A percentile compares a stretch with the other conserved stretches of the same genome.
Evolutionary conservation across 2,888 invertebrate species (phyloP).

Genomic region (Eumerus sabulonum): DNA sequence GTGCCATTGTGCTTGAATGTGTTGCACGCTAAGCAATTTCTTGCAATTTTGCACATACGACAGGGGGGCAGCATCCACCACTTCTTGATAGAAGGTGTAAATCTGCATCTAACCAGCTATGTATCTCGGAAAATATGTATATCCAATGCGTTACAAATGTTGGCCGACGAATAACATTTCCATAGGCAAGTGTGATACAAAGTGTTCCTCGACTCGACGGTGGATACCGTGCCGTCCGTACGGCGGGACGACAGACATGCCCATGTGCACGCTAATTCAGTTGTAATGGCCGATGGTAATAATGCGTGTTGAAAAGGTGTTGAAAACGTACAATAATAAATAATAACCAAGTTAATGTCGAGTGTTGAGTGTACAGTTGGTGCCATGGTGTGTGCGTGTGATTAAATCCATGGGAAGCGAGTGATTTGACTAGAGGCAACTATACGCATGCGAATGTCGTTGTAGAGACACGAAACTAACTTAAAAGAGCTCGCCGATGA

Average conservation of each 20-base stretch:
- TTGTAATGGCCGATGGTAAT: constrained; percentile 68
- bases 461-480: too few relatives aligned
- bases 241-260: too few relatives aligned
- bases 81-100: constrained; percentile 59
- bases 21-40: constrained; percentile 32
- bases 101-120: constrained; percentile 66
- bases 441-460: too few relatives aligned
- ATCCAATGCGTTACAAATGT: constrained; percentile 51
- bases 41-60: constrained; percentile 5
- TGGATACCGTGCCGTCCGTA: constrained; percentile 1
- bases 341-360: constrained; percentile 62
- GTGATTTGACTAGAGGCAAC: constrained; percentile 13
- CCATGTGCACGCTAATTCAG: constrained; percentile 60
- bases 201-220: constrained; percentile 5
- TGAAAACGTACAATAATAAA: constrained; percentile 65
- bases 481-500: too few relatives aligned
- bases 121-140: constrained; percentile 55
- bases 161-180: not conserved
- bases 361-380: constrained; percentile 6
- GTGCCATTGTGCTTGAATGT: constrained; percentile 71
- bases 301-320: constrained; percentile 69
- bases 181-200: constrained; percentile 15
- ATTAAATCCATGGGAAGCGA: constrained; percentile 49
- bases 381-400: constrained; percentile 43
- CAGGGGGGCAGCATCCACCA: constrained; percentile 58